phyloP scores from a whole-genome alignment of 1,140 invertebrate species.

The Brachionus plicatilis region DNA sequence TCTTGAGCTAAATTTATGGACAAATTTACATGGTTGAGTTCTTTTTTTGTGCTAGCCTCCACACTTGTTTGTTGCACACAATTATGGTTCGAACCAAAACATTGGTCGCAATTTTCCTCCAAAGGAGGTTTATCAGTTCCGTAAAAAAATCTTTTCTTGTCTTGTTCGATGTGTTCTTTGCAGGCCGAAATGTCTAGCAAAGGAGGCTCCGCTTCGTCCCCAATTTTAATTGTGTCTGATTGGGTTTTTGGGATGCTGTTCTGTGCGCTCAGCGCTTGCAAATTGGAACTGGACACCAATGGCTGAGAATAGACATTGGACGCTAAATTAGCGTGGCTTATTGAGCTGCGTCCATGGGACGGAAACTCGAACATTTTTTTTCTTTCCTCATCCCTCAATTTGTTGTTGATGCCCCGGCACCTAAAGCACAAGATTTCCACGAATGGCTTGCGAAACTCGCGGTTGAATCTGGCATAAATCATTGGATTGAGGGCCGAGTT shows the following conservation, averaged over 20 bases:
- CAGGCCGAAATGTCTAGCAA: not conserved
- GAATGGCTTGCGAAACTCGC: constrained; percentile 59
- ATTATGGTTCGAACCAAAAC: not conserved
- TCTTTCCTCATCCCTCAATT: constrained; percentile 9
- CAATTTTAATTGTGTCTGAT: not conserved
- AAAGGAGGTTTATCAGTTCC: not conserved
- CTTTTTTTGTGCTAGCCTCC: not conserved
- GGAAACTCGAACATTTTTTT: constrained; percentile 5
- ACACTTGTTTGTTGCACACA: not conserved
- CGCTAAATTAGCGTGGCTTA: not conserved
- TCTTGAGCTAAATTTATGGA: not conserved
- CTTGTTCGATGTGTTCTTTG: not conserved
- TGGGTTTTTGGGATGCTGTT: not conserved
- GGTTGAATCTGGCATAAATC: constrained; percentile 60
- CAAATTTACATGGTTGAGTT: not conserved
- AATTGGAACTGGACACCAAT: not conserved
- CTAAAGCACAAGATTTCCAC: constrained; percentile 58
- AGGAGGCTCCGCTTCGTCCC: not conserved
- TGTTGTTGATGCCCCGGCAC: constrained; percentile 54
- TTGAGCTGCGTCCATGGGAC: not conserved
- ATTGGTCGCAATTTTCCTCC: not conserved
- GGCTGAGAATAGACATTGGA: not conserved
- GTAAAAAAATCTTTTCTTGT: constrained; percentile 20
- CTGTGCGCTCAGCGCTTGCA: not conserved
- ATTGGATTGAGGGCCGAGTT: constrained; percentile 60